A percentile compares a stretch with the other conserved stretches of the same genome.
phyloP scores from a whole-genome alignment of 2,113 vertebrate species.

The Poecilia latipinna region DNA sequence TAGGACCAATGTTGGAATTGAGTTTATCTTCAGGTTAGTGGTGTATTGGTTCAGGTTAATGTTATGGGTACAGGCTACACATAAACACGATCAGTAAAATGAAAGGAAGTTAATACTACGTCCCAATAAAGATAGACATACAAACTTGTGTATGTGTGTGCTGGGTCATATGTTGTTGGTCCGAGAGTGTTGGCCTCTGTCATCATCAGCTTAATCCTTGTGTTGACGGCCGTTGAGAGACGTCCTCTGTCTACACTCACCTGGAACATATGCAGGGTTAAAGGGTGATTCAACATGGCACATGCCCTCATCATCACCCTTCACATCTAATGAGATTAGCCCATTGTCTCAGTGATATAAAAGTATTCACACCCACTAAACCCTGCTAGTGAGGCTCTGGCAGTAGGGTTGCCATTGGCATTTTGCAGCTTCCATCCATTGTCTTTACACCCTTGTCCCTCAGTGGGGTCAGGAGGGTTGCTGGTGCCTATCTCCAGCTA shows the following conservation, averaged over 20 bases:
- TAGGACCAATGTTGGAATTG: too few species aligned
- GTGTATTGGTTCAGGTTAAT: too few species aligned
- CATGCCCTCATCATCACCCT: not conserved
- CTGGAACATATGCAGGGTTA: constrained; percentile 40
- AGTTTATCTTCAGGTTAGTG: too few species aligned
- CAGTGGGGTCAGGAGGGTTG: too few species aligned
- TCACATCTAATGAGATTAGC: not conserved
- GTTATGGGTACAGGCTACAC: too few species aligned
- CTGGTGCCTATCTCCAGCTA: too few species aligned
- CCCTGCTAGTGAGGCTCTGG: too few species aligned
- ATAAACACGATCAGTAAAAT: too few species aligned
- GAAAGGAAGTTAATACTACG: not conserved
- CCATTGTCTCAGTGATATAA: not conserved
- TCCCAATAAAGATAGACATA: not conserved
- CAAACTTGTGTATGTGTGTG: not conserved
- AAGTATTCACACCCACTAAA: not conserved
- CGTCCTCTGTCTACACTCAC: constrained; percentile 12
- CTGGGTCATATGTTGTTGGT: constrained; percentile 1
- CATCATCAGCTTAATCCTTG: constrained; percentile 23
- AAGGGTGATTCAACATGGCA: not conserved
- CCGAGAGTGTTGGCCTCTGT: too few species aligned
- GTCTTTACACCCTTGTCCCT: too few species aligned
- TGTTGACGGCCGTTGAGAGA: constrained; percentile 44
- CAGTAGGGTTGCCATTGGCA: too few species aligned
- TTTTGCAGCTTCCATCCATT: too few species aligned